A percentile compares a stretch with the other conserved stretches of the same genome.
Evolutionary conservation across 37 sponge, comb jelly and placozoan genomes (phyloP).

Genomic region (Axinella damicornis): DNA sequence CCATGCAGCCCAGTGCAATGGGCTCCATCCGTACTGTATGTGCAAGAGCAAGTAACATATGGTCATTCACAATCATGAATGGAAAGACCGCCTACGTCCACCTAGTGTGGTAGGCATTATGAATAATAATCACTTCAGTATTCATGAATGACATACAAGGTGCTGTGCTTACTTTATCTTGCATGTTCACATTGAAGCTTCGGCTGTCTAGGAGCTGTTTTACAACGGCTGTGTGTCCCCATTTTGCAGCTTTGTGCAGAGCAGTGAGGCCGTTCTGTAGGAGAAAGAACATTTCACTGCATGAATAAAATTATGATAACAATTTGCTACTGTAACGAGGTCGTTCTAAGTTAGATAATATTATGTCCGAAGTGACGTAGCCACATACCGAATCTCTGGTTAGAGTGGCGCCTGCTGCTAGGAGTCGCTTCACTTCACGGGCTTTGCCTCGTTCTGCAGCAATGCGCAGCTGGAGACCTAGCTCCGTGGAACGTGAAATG

Average conservation of each 20-base stretch:
- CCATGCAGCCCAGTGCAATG: constrained; percentile 83
- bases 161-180: constrained; percentile 68
- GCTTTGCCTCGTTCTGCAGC: constrained; percentile 62
- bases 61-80: background rate
- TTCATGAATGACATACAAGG: too few relatives aligned
- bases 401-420: constrained; percentile 41
- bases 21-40: constrained; percentile 79
- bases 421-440: constrained; percentile 57
- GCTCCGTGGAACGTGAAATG: background rate
- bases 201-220: constrained; percentile 54
- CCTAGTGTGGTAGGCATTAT: too few relatives aligned
- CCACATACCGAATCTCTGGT: constrained; percentile 50
- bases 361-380: background rate
- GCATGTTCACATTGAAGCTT: constrained; percentile 30
- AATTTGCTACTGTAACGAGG: background rate
- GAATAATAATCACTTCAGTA: too few relatives aligned
- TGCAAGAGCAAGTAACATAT: background rate
- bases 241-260: constrained; percentile 69
- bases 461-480: constrained; percentile 27
- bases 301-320: background rate
- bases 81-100: too few relatives aligned
- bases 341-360: background rate
- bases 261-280: constrained; percentile 75
- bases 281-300: background rate
- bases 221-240: constrained; percentile 64